Conservation (phyloP, 1,140 invertebrate species). For the Bombus balteatus region DNA sequence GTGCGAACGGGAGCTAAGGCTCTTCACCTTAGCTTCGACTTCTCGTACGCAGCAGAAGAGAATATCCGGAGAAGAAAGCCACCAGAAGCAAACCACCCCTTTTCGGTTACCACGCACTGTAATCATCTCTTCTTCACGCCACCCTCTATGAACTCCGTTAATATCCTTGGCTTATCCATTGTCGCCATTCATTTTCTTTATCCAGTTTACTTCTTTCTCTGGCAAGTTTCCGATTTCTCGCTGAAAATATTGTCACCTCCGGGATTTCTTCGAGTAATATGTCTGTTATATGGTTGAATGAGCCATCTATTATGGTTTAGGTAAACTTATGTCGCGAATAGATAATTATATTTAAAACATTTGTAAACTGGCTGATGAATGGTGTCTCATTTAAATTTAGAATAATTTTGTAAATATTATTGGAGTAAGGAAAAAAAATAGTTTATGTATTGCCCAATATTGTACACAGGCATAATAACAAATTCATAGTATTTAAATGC, state of each 20-base stretch:
- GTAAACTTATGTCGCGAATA: neutral
- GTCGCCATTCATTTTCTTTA: constrained; percentile 57
- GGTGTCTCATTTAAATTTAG: neutral
- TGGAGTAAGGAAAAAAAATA: too few relatives aligned
- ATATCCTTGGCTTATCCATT: constrained; percentile 77
- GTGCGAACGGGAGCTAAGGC: constrained; percentile 73
- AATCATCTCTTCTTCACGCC: neutral
- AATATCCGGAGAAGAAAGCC: constrained; percentile 69
- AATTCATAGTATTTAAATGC: too few relatives aligned
- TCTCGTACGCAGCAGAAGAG: constrained; percentile 45
- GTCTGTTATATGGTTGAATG: neutral
- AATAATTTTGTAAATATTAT: too few relatives aligned
- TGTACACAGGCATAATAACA: too few relatives aligned
- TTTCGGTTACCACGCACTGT: neutral
- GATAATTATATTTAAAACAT: neutral
- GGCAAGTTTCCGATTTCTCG: neutral
- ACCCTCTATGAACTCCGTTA: constrained; percentile 64
- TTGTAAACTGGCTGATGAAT: neutral
- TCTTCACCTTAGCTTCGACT: constrained; percentile 57
- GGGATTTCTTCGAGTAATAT: neutral
- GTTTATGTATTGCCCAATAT: too few relatives aligned
- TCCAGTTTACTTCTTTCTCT: constrained; percentile 31
- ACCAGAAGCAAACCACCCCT: constrained; percentile 67
- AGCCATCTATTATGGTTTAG: neutral
- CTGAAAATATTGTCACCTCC: neutral